These are phyloP conservation scores for Lasioglossum figueresi DNA, from an alignment of 2,888 invertebrate species.

Conservation along the genomic window DNA sequence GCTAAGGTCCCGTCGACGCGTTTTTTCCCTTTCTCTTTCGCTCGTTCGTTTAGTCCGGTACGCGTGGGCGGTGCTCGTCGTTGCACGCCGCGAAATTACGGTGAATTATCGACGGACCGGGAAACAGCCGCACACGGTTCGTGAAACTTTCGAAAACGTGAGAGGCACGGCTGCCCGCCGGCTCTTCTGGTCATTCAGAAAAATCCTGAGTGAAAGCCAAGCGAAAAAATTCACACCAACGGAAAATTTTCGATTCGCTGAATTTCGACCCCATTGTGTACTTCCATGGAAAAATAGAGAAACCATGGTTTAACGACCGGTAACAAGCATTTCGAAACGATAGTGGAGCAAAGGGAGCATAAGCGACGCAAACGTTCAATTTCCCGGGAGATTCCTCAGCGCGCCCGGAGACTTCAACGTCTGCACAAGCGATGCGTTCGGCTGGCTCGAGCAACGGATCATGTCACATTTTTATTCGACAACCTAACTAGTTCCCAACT, in stretches of 20 bases:
- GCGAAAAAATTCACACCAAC: conserved; percentile 41
- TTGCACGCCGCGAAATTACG: conserved; percentile 65
- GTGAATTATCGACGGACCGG: conserved; percentile 67
- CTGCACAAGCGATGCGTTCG: conserved; percentile 15
- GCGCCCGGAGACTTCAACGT: conserved; percentile 34
- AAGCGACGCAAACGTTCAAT: neutral
- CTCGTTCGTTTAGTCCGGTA: conserved; percentile 21
- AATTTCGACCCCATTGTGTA: neutral
- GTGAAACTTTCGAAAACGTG: conserved; percentile 72
- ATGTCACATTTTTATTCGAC: neutral
- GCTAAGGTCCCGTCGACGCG: conserved; percentile 11
- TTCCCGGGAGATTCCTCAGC: neutral
- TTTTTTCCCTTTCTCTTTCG: neutral
- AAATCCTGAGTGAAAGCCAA: conserved; percentile 67
- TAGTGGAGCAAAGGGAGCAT: neutral
- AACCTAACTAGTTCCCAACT: neutral
- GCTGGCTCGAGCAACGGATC: neutral
- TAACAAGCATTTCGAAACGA: neutral
- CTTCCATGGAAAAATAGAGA: neutral
- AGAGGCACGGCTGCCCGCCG: conserved; percentile 54
- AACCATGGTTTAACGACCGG: neutral
- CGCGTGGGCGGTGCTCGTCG: conserved; percentile 66
- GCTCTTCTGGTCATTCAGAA: conserved; percentile 59
- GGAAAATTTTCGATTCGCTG: conserved; percentile 33
- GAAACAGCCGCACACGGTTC: conserved; percentile 52